phyloP scores from a whole-genome alignment of 2,113 vertebrate genomes.

The Tonatia bakeri region DNA sequence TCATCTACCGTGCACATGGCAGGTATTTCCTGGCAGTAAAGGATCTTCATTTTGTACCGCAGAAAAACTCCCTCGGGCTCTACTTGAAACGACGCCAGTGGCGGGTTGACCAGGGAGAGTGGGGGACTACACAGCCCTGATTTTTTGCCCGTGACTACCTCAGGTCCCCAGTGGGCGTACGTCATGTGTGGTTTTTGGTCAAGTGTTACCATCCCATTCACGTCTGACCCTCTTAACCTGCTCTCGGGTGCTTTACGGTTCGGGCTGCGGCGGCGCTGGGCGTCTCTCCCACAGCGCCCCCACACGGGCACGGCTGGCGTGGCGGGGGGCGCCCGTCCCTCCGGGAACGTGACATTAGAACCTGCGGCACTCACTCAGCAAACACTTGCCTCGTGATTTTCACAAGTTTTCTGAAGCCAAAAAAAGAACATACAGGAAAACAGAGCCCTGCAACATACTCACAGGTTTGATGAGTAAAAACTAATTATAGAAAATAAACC shows the following conservation, averaged over 20 bases:
- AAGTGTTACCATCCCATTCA: background rate
- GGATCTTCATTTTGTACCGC: background rate
- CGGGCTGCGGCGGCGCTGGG: fast-evolving
- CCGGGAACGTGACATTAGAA: fast-evolving
- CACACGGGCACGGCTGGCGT: fast-evolving
- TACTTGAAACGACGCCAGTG: background rate
- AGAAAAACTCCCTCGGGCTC: background rate
- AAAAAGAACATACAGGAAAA: background rate
- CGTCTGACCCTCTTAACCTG: background rate
- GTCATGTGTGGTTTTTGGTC: too few species aligned
- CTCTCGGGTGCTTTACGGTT: background rate
- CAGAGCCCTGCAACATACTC: background rate
- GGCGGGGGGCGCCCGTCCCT: background rate
- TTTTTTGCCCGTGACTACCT: background rate
- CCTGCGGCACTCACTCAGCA: background rate
- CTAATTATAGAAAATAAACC: background rate
- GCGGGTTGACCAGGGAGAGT: fast-evolving
- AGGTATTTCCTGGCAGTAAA: background rate
- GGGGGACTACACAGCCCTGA: fast-evolving
- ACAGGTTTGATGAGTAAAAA: background rate
- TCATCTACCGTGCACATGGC: background rate
- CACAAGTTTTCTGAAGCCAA: background rate
- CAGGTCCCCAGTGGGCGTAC: background rate
- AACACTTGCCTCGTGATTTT: background rate
- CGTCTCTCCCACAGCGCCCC: fast-evolving